These are phyloP conservation scores for Thomomys bottae DNA, from an alignment of 2,113 vertebrate species.

Conservation along the genomic window DNA sequence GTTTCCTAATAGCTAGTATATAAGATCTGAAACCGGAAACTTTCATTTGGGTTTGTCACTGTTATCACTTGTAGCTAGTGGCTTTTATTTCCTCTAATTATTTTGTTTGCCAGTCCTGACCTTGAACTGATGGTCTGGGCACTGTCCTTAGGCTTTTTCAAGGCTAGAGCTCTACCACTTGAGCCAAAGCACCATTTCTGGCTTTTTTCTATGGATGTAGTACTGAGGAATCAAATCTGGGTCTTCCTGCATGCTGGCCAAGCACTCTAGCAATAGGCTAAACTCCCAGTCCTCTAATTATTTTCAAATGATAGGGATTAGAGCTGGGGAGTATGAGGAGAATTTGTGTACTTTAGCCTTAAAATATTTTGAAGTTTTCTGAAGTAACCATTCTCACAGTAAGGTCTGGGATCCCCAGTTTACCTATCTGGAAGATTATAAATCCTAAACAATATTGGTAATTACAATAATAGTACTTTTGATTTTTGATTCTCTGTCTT, in stretches of 20 bases:
- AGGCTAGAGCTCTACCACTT: too few species aligned
- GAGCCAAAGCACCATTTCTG: too few species aligned
- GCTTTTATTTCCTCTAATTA: accelerated
- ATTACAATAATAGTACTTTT: neutral
- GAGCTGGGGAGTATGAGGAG: neutral
- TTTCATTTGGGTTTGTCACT: neutral
- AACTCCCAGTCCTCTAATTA: accelerated
- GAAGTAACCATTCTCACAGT: neutral
- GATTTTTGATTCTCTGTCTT: neutral
- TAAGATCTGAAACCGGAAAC: neutral
- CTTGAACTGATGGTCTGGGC: too few species aligned
- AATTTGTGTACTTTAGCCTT: neutral
- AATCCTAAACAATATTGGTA: neutral
- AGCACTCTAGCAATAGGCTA: too few species aligned
- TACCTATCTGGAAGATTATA: neutral
- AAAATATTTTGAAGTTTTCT: neutral
- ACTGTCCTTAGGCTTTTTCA: too few species aligned
- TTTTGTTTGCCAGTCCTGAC: too few species aligned
- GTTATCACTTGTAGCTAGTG: neutral
- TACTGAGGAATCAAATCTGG: too few species aligned
- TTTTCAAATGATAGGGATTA: neutral
- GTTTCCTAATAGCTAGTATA: neutral
- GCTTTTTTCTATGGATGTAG: too few species aligned
- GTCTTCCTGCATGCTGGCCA: too few species aligned
- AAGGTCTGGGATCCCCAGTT: neutral